Evolutionary conservation across 2,888 invertebrate species (phyloP), one percentile per base, ranked within the genome.

Genomic region (Caenorhabditis sinica): DNA sequence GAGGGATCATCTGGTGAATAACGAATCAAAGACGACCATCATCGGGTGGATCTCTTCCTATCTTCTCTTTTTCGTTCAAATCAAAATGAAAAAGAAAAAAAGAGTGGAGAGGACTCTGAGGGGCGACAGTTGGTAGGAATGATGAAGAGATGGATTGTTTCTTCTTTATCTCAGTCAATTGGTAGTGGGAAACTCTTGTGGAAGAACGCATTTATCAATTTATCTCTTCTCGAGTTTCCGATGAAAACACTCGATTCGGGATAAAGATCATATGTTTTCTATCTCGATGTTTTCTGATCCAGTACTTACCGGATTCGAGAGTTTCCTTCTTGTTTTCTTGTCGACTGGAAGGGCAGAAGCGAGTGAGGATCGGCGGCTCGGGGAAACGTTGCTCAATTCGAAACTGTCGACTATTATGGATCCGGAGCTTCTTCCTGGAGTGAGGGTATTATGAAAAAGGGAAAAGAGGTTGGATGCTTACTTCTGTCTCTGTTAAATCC

Each of bases 361-460:
- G n/a, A 80, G 43, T 6, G 84, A 84, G 6, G 66, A 23, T 6
- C 84, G 74, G 43, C 80, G 69, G 25, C 75, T 75, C 13, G 79
- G 65, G 17, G 75, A 72, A 3, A 40, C 71, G 17, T 61, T 69
- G 20, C 71, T 56, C 5, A 66, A 13, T 51, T 84, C 84, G 20
- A 80, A 65, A 30, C 71, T 56, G 51, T 84, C 84, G 0, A 80
- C 51, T 11, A 76, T 75, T 36, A 84, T 84, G 1, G 84, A 75
- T 23, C 80, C 75, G 6, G 84, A 84, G 33, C 84, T 84, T 36
- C 84, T 36, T 65, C 84, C 84, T 84, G 66, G 6, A 74, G 49
- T 11, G 1, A 40, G n/a, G 20, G n/a, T n/a, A 28, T 28, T 9
- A 13, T 28, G 53, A 56, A 40, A 9, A 65, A 6, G 4, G 11